Conservation (phyloP, 2,797 vertebrate species). For the Poeciliopsis turneri region DNA sequence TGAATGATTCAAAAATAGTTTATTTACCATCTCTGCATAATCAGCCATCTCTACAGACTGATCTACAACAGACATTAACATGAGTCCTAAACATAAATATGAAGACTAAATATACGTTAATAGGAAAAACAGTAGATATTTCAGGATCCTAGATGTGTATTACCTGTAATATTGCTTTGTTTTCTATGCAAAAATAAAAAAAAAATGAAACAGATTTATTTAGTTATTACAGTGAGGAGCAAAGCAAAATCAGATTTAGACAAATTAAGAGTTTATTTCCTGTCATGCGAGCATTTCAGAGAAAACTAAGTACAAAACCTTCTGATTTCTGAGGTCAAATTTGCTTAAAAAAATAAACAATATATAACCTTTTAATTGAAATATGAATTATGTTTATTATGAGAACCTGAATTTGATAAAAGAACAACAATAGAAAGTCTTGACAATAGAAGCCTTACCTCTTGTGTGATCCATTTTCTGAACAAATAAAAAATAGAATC, state of each 20-base stretch:
- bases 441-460: background rate
- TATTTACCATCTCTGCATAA: constrained; percentile 2
- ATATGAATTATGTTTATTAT: too few relatives aligned
- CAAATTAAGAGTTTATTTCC: background rate
- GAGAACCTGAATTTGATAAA: background rate
- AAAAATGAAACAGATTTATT: background rate
- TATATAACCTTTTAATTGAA: too few relatives aligned
- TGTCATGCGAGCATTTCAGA: background rate
- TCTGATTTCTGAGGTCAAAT: background rate
- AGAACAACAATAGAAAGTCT: background rate
- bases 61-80: background rate
- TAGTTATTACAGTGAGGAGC: background rate
- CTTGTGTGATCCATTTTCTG: background rate
- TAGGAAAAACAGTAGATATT: background rate
- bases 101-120: background rate
- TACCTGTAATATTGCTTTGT: background rate
- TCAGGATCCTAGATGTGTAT: background rate
- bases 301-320: background rate
- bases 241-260: background rate
- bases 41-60: background rate
- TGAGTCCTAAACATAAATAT: background rate
- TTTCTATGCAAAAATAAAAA: background rate
- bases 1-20: background rate
- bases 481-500: background rate
- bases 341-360: background rate